Evolutionary conservation across 2,797 vertebrate species (phyloP).

Genomic region (Halcyon smyrnensis): DNA sequence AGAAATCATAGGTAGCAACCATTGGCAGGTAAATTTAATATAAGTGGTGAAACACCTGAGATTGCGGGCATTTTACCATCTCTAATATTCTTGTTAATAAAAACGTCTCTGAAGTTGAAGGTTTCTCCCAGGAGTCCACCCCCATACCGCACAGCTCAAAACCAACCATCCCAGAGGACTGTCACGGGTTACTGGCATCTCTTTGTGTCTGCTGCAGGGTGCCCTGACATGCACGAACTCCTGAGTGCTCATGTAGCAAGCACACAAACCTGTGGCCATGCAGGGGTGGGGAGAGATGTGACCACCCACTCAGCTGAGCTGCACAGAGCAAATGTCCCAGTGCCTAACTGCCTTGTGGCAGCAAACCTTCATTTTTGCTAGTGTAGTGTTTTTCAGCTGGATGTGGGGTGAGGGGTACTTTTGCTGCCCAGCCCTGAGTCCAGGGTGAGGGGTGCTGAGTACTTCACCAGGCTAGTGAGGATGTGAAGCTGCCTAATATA

Average conservation of each 20-base stretch:
- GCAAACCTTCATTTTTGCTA: neutral
- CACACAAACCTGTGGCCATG: neutral
- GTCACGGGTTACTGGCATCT: rapidly evolving
- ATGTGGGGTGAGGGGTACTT: neutral
- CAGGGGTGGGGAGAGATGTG: rapidly evolving
- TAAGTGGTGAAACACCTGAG: neutral
- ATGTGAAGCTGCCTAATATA: neutral
- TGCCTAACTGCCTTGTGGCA: rapidly evolving
- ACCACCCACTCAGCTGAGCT: neutral
- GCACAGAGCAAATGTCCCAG: rapidly evolving
- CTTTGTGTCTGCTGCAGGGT: neutral
- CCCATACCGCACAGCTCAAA: neutral
- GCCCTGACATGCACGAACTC: rapidly evolving
- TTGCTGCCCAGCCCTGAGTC: neutral
- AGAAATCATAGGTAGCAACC: neutral
- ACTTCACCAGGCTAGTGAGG: neutral
- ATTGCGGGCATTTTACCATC: neutral
- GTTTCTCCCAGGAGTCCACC: neutral
- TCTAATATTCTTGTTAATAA: neutral
- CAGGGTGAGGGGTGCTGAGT: neutral
- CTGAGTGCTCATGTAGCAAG: rapidly evolving
- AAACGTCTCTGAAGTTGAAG: neutral
- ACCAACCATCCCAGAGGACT: neutral
- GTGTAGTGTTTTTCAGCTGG: neutral
- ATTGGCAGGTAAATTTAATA: neutral